Evolutionary conservation across 2,888 invertebrate genomes (phyloP).

Genomic region (Doris montereyensis): DNA sequence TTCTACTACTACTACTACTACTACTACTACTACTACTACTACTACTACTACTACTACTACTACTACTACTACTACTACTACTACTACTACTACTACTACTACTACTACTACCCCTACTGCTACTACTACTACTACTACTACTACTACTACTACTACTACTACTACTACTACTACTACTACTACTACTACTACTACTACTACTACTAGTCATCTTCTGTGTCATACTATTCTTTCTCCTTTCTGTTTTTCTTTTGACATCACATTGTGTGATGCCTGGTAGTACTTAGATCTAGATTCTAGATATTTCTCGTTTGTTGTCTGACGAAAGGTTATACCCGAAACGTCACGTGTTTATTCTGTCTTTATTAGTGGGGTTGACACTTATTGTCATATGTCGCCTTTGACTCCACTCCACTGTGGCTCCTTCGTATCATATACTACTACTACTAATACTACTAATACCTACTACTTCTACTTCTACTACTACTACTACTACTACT

Average conservation of each 20-base stretch:
- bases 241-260: too few relatives aligned
- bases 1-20: conserved; percentile 23
- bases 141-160: conserved; percentile 20
- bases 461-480: conserved; percentile 27
- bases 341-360: too few relatives aligned
- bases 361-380: too few relatives aligned
- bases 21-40: conserved; percentile 10
- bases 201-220: not conserved
- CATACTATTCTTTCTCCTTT: not conserved
- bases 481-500: conserved; percentile 16
- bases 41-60: conserved; percentile 7
- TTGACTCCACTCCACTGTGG: too few relatives aligned
- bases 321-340: too few relatives aligned
- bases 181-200: not conserved
- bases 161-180: conserved; percentile 5
- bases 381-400: too few relatives aligned
- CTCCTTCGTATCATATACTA: not conserved
- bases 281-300: too few relatives aligned
- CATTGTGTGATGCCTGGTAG: too few relatives aligned
- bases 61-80: conserved; percentile 1
- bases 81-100: conserved; percentile 15
- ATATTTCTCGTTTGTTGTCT: too few relatives aligned
- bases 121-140: conserved; percentile 17
- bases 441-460: conserved; percentile 29
- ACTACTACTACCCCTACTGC: conserved; percentile 12